A percentile compares a stretch with the other conserved stretches of the same genome.
Evolutionary conservation across 2,797 vertebrate genomes (phyloP).

Genomic region (Acrossocheilus fasciatus): DNA sequence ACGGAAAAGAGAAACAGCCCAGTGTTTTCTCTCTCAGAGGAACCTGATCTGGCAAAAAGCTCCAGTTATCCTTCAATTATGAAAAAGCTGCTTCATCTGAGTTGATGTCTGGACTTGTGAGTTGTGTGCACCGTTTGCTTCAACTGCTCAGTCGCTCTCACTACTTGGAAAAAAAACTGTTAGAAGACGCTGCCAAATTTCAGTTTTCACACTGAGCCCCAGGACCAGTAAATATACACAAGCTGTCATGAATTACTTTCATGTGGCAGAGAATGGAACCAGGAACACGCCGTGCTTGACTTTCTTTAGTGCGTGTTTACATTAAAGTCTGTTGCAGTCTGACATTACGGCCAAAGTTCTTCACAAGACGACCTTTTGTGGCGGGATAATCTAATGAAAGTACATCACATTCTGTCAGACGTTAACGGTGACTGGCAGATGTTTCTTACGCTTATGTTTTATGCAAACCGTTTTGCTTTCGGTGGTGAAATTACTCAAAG

Average conservation of each 20-base stretch:
- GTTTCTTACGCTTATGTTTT: conserved; percentile 37
- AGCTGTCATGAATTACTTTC: conserved; percentile 59
- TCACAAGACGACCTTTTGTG: conserved; percentile 14
- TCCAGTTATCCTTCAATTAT: conserved; percentile 48
- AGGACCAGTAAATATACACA: conserved; percentile 56
- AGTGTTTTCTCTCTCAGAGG: conserved; percentile 33
- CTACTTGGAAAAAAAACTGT: conserved; percentile 42
- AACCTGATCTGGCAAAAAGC: conserved; percentile 48
- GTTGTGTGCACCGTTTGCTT: background rate
- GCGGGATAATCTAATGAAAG: conserved; percentile 37
- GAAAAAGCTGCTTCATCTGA: conserved; percentile 51
- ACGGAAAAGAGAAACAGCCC: conserved; percentile 17
- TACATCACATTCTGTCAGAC: conserved; percentile 26
- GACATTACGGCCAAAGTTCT: conserved; percentile 56
- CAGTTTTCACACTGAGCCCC: conserved; percentile 56
- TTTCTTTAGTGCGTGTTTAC: conserved; percentile 52
- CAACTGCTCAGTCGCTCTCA: conserved; percentile 36
- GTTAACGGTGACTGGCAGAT: conserved; percentile 48
- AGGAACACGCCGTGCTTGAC: conserved; percentile 41
- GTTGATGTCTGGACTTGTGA: conserved; percentile 43
- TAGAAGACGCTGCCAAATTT: conserved; percentile 51
- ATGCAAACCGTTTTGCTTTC: conserved; percentile 13
- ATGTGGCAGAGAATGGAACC: conserved; percentile 57
- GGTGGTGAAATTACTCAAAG: background rate
- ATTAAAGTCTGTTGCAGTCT: conserved; percentile 50